Evolutionary conservation across 2,113 vertebrate genomes (phyloP), one percentile per base, ranked within the genome.

Genomic region (Scatophagus argus): DNA sequence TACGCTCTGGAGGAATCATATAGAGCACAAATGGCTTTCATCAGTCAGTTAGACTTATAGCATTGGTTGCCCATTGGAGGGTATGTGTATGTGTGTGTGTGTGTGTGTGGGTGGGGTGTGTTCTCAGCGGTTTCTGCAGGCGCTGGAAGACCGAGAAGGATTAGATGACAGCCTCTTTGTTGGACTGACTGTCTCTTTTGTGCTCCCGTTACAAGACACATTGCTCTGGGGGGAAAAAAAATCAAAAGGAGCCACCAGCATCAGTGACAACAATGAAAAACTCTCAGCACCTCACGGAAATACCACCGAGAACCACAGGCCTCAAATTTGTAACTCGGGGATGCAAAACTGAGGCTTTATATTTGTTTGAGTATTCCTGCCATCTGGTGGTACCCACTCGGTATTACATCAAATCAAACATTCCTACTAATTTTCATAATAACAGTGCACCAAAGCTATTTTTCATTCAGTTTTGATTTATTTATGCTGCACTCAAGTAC

Each of bases 1-100:
- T 77, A 23, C 32, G 36, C 83, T 93, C 88, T 81, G 74, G 51
- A 87, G 85, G 84, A 89, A 82, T 84, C 63, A 63, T 65, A 68
- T 41, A 49, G 65, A 85, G 82, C 82, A 88, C 82, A 87, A 92
- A 87, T 74, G 73, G 74, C 80, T 79, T 86, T 81, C 78, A 92
- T 93, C 90, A 85, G 77, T 62, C 78, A 63, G 39, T 68, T 80
- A 78, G 74, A 87, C 80, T 82, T 75, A 89, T 90, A 86, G 74
- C 82, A 88, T 90, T 91, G 88, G 81, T 79, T 89, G 75, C 83
- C 64, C 81, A 59, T 75, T 55, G 60, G 38, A 66, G 59, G 17
- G 29, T 47, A 63, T 55, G 64, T 32, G n/a, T n/a, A n/a, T n/a
- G n/a, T n/a, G n/a, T n/a, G n/a, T n/a, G n/a, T n/a, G n/a, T n/a